Conservation (phyloP, 1,140 invertebrate genomes). For the Ostrea denselamellosa region DNA sequence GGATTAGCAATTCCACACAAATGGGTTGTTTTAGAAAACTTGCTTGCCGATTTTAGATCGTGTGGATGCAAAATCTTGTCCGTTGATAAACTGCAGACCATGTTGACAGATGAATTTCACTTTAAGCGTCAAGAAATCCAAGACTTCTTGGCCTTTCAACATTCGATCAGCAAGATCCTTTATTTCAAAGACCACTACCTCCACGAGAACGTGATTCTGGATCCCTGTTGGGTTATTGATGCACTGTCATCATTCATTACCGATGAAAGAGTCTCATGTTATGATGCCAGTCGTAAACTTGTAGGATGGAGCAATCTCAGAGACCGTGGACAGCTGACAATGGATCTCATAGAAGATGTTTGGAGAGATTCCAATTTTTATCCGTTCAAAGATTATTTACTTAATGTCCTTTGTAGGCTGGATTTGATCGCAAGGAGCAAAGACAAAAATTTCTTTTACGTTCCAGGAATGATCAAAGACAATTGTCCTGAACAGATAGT, state of each 20-base stretch:
- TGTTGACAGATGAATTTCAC: not conserved
- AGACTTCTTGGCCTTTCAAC: constrained; percentile 11
- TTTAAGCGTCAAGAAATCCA: constrained; percentile 4
- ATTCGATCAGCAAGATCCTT: constrained; percentile 11
- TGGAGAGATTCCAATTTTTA: constrained; percentile 11
- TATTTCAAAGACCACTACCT: constrained; percentile 15
- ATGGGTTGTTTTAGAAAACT: constrained; percentile 29
- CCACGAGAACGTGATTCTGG: not conserved
- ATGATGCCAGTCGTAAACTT: not conserved
- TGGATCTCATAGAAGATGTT: not conserved
- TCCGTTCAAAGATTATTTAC: not conserved
- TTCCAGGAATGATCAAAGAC: constrained; percentile 27
- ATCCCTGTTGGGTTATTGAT: constrained; percentile 38
- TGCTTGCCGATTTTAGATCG: constrained; percentile 9
- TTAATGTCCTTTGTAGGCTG: not conserved
- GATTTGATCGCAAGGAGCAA: constrained; percentile 21
- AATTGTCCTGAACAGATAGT: not conserved
- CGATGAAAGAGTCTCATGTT: not conserved
- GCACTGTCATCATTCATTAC: constrained; percentile 8
- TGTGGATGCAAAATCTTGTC: constrained; percentile 6
- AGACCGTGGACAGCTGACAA: not conserved
- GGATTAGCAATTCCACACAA: constrained; percentile 8
- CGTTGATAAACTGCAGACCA: constrained; percentile 2
- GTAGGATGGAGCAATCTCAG: not conserved
- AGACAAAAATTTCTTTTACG: constrained; percentile 3